Evolutionary conservation across 2,797 vertebrate genomes (phyloP).

Genomic region (Poecile montanus): DNA sequence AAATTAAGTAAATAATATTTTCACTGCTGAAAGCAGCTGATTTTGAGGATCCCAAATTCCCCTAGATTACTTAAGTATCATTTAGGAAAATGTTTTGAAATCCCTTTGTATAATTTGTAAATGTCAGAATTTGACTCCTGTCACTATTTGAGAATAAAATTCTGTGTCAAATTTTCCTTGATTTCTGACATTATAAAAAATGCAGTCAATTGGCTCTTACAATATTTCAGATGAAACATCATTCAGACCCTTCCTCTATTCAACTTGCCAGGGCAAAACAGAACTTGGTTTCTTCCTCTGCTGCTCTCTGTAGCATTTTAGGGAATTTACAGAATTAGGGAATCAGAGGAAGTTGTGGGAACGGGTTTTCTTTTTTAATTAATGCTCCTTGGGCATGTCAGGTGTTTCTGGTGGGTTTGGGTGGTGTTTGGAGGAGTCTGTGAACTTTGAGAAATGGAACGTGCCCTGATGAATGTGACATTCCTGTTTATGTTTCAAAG

Average conservation of each 20-base stretch:
- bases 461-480: rapidly evolving
- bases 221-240: rapidly evolving
- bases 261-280: not conserved
- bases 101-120: not conserved
- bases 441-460: rapidly evolving
- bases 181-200: not conserved
- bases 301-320: not conserved
- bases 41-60: not conserved
- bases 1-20: not conserved
- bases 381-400: rapidly evolving
- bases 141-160: not conserved
- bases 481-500: not conserved
- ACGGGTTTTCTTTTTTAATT: not conserved
- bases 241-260: not conserved
- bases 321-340: not conserved
- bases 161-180: rapidly evolving
- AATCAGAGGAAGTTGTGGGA: not conserved
- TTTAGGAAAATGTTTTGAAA: not conserved
- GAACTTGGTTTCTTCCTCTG: not conserved
- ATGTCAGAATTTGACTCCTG: not conserved
- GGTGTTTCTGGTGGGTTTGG: too few species aligned
- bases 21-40: not conserved
- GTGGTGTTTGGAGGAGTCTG: rapidly evolving
- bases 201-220: rapidly evolving
- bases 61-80: not conserved